Conservation (phyloP, 2,888 invertebrate species). For the Drosophila siamana region DNA sequence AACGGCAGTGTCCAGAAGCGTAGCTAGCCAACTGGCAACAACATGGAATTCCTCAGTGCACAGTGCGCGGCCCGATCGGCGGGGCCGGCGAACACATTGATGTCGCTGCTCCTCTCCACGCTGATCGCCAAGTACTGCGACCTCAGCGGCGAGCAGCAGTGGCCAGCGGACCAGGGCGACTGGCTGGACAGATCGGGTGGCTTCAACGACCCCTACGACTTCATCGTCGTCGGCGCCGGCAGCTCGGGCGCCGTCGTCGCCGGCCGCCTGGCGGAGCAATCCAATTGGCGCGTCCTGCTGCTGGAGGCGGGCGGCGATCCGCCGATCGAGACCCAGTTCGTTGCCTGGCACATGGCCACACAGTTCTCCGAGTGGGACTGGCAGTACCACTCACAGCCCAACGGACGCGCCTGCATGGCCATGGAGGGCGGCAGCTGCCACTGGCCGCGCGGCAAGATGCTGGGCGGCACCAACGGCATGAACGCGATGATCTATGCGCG, state of each 20-base stretch:
- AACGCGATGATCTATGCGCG: constrained; percentile 89
- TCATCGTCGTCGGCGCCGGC: constrained; percentile 88
- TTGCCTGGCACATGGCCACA: constrained; percentile 84
- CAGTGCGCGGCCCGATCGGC: constrained; percentile 84
- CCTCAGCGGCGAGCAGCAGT: constrained; percentile 86
- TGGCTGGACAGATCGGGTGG: constrained; percentile 57
- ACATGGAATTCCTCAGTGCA: constrained; percentile 82
- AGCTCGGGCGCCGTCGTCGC: constrained; percentile 88
- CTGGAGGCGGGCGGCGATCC: constrained; percentile 92
- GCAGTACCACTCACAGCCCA: constrained; percentile 84
- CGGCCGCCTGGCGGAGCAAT: constrained; percentile 90
- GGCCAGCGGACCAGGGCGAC: constrained; percentile 87
- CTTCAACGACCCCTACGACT: constrained; percentile 86
- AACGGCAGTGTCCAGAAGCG: constrained; percentile 5
- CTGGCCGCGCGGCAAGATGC: constrained; percentile 88
- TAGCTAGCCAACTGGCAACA: neutral
- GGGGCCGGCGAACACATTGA: constrained; percentile 86
- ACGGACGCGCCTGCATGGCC: constrained; percentile 83
- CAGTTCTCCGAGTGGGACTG: constrained; percentile 84
- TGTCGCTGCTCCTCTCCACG: constrained; percentile 87
- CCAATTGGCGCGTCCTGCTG: constrained; percentile 91
- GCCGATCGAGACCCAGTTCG: constrained; percentile 86
- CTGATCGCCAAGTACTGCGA: constrained; percentile 88
- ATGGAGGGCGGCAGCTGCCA: constrained; percentile 85
- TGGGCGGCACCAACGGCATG: constrained; percentile 89